Evolutionary conservation across 2,113 vertebrate genomes (phyloP).

Genomic region (Brienomyrus longianalis): DNA sequence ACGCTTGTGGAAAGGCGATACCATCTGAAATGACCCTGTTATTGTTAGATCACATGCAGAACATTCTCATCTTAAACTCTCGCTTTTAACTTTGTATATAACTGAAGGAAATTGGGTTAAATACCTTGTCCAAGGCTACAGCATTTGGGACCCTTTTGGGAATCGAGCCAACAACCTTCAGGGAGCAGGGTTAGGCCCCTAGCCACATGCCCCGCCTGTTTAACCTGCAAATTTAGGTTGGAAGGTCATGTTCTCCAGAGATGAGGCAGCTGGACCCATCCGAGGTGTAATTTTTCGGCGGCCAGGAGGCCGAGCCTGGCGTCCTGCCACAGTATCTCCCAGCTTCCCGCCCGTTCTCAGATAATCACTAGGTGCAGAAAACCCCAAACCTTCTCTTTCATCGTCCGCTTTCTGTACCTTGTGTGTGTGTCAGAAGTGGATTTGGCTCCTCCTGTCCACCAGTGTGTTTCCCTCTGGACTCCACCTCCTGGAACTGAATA

Average conservation of each 20-base stretch:
- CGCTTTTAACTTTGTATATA: background rate
- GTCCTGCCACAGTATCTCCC: background rate
- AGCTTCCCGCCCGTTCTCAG: slow-evolving; percentile 19
- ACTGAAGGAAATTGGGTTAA: background rate
- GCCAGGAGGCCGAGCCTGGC: background rate
- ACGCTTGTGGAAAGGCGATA: background rate
- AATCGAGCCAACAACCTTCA: background rate
- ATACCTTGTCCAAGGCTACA: background rate
- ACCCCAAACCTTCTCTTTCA: slow-evolving; percentile 52
- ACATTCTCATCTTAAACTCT: background rate
- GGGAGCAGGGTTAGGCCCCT: background rate
- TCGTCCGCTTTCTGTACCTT: background rate
- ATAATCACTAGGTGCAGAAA: slow-evolving; percentile 51
- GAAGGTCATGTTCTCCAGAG: background rate
- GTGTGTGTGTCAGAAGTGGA: background rate
- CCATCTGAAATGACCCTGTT: background rate
- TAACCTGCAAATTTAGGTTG: background rate
- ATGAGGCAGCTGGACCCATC: background rate
- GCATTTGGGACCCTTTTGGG: background rate
- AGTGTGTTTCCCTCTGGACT: background rate
- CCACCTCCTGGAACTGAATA: background rate
- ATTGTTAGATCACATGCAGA: background rate
- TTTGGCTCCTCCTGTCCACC: background rate
- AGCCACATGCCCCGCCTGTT: background rate
- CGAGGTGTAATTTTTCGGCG: background rate